Conservation (phyloP, 2,888 invertebrate genomes). For the Vannuccia rotundouncinata region DNA sequence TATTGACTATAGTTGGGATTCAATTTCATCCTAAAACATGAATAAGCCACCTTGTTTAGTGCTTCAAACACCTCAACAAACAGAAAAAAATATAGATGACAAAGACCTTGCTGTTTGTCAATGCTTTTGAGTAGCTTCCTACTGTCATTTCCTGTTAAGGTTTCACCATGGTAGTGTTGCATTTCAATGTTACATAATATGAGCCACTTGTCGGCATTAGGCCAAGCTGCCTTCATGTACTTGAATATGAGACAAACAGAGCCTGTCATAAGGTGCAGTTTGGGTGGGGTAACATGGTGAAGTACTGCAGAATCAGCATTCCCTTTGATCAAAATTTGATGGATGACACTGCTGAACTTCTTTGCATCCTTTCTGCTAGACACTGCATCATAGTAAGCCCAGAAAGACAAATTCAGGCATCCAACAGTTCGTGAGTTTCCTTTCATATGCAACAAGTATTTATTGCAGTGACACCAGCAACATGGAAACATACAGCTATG, state of each 20-base stretch:
- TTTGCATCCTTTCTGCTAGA: constrained; percentile 9
- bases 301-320: constrained; percentile 11
- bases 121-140: constrained; percentile 20
- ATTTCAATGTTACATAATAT: constrained; percentile 27
- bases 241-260: constrained; percentile 7
- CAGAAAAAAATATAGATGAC: constrained; percentile 6
- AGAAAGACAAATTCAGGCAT: constrained; percentile 1
- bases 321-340: constrained; percentile 14
- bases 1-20: neutral
- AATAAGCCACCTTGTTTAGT: neutral
- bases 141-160: constrained; percentile 31
- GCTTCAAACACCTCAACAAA: neutral
- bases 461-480: constrained; percentile 25
- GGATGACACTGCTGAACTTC: constrained; percentile 27
- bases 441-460: neutral
- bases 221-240: constrained; percentile 24
- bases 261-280: constrained; percentile 14
- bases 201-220: constrained; percentile 16
- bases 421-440: constrained; percentile 28
- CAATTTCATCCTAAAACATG: neutral
- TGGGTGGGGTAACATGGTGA: constrained; percentile 14
- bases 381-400: constrained; percentile 28
- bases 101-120: constrained; percentile 12
- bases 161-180: constrained; percentile 27
- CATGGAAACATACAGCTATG: constrained; percentile 29